Evolutionary conservation across 2,888 invertebrate genomes (phyloP).

Genomic region (Hedya salicella): DNA sequence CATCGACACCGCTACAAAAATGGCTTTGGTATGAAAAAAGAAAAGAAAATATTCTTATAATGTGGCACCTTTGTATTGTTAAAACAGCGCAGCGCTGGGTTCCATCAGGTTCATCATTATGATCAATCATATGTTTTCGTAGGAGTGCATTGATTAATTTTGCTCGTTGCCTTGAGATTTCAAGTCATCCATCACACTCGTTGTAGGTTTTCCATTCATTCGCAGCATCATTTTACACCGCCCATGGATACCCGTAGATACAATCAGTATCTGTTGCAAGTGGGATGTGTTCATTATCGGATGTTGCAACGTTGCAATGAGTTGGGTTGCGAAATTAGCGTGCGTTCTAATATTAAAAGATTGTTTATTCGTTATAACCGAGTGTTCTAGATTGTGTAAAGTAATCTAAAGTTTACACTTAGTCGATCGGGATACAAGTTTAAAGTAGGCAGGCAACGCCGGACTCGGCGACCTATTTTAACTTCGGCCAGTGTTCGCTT

Average conservation of each 20-base stretch:
- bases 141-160: slow-evolving; percentile 43
- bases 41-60: background rate
- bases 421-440: background rate
- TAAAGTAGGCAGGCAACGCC: slow-evolving; percentile 16
- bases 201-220: slow-evolving; percentile 52
- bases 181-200: slow-evolving; percentile 49
- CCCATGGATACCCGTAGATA: slow-evolving; percentile 45
- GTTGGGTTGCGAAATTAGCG: slow-evolving; percentile 39
- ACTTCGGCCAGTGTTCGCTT: slow-evolving; percentile 58
- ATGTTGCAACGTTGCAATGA: slow-evolving; percentile 42
- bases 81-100: background rate
- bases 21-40: no score
- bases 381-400: background rate
- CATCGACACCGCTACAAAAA: background rate
- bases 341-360: slow-evolving; percentile 23
- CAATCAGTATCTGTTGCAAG: slow-evolving; percentile 46
- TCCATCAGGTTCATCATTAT: background rate
- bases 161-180: slow-evolving; percentile 39
- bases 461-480: slow-evolving; percentile 56
- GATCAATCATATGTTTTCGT: slow-evolving; percentile 11
- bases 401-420: slow-evolving; percentile 12
- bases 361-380: background rate
- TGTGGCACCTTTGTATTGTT: background rate
- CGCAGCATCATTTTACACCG: slow-evolving; percentile 48
- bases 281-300: slow-evolving; percentile 48